Evolutionary conservation across 1,140 invertebrate species (phyloP), one percentile per base, ranked within the genome.

Genomic region (Drosophila neocordata): DNA sequence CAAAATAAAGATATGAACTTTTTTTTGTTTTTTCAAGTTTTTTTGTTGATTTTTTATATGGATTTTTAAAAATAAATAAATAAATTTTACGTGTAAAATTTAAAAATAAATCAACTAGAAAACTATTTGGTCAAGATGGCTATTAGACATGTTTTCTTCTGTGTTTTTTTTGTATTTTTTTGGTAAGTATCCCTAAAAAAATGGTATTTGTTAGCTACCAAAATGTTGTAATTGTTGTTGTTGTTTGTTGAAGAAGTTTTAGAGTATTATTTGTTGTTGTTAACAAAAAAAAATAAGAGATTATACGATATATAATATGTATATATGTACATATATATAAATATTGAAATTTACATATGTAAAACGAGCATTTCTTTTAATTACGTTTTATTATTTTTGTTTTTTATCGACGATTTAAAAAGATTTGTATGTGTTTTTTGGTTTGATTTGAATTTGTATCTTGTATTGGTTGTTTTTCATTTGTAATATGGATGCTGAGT

Each of bases 81-180:
- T 88, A 88, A 88, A 88, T 89, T 88, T 88, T 88, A 89, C 84
- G 83, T 88, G 84, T 88, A 88, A 88, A 88, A 88, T 88, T 88
- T 88, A 88, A 88, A 78, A 79, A 70, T 88, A 83, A 88, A 83
- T 83, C 83, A 88, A 89, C 83, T 88, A 89, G 76, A 89, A 88
- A 89, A 88, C 83, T 88, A 88, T 73, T 65, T 69, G 31, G 79
- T 79, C 83, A 79, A 79, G 80, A 31, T 83, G 76, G 65, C 77
- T 65, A 55, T 88, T 78, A 67, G 83, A 88, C 83, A 79, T 71
- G 77, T 83, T 65, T 83, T 60, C 68, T 60, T 70, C 13, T 18
- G 41, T 44, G 41, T 44, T 44, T 35, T 35, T 35, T 35, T 35
- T 48, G 11, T 20, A 11, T 48, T 48, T 48, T 18, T 48, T 48